A percentile compares a stretch with the other conserved stretches of the same genome.
These are phyloP conservation scores for Drosophila nikananu DNA, from an alignment of 1,140 invertebrate genomes.

Conservation along the genomic window DNA sequence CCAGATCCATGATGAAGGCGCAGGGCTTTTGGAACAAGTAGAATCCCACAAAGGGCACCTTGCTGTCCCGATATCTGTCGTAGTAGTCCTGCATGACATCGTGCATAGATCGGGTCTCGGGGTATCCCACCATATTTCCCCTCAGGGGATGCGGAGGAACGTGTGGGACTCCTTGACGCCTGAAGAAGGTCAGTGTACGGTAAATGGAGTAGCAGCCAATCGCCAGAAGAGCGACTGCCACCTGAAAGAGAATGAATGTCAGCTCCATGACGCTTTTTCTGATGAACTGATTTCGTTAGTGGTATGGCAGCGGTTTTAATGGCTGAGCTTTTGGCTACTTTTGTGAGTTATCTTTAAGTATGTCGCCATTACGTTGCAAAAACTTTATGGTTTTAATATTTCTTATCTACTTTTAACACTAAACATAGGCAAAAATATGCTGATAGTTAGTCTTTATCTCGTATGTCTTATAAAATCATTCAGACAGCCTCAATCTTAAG, in stretches of 20 bases:
- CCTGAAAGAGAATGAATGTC: slow-evolving; percentile 46
- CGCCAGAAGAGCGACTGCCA: slow-evolving; percentile 31
- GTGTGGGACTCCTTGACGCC: slow-evolving; percentile 77
- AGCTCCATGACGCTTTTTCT: slow-evolving; percentile 20
- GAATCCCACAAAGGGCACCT: slow-evolving; percentile 76
- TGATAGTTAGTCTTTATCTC: background rate
- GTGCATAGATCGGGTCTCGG: background rate
- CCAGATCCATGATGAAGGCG: slow-evolving; percentile 86
- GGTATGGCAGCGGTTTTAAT: background rate
- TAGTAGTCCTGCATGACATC: slow-evolving; percentile 53
- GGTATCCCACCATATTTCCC: slow-evolving; percentile 65
- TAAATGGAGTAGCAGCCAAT: slow-evolving; percentile 13
- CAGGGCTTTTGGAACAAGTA: slow-evolving; percentile 85
- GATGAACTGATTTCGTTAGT: background rate
- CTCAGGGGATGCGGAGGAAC: slow-evolving; percentile 54
- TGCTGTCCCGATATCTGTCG: slow-evolving; percentile 58
- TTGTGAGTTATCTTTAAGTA: slow-evolving; percentile 41
- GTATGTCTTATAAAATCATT: no score
- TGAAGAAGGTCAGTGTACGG: slow-evolving; percentile 64
- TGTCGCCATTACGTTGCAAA: background rate
- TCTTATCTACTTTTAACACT: background rate
- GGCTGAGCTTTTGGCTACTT: background rate
- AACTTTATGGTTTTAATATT: background rate
- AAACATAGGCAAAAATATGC: background rate
- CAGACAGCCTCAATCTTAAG: background rate